These are phyloP conservation scores for Campylomormyrus numenius DNA, from an alignment of 2,113 vertebrate genomes.

Conservation along the genomic window DNA sequence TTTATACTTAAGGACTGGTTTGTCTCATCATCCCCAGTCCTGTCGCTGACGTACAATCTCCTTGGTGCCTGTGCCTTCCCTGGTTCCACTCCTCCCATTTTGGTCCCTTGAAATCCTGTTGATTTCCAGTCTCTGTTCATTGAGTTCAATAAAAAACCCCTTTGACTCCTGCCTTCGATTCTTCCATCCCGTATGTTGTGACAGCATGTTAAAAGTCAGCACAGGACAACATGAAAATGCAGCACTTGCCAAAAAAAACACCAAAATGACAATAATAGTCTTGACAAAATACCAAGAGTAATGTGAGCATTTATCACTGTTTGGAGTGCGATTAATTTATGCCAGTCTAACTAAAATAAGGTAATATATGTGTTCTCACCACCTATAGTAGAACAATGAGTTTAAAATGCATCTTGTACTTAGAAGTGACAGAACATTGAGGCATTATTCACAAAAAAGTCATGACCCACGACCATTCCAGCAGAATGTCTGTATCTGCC, in stretches of 20 bases:
- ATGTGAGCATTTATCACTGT: neutral
- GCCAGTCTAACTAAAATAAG: neutral
- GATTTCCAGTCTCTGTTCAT: neutral
- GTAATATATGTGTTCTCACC: neutral
- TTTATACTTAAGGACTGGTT: neutral
- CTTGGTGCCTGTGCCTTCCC: neutral
- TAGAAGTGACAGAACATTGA: neutral
- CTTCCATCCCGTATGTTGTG: neutral
- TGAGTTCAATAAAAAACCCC: neutral
- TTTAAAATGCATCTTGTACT: neutral
- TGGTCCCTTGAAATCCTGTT: neutral
- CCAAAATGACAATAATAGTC: neutral
- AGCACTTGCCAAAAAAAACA: neutral
- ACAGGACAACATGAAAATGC: neutral
- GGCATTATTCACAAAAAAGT: neutral
- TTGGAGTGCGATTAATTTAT: neutral
- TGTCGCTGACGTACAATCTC: neutral
- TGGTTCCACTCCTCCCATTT: neutral
- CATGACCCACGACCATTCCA: neutral
- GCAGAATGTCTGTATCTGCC: neutral
- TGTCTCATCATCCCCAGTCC: neutral
- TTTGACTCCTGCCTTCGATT: neutral
- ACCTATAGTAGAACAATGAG: neutral
- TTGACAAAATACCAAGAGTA: neutral
- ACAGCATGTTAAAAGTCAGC: neutral